Evolutionary conservation across 2,888 invertebrate species (phyloP).

Genomic region (Orchestes rusci): DNA sequence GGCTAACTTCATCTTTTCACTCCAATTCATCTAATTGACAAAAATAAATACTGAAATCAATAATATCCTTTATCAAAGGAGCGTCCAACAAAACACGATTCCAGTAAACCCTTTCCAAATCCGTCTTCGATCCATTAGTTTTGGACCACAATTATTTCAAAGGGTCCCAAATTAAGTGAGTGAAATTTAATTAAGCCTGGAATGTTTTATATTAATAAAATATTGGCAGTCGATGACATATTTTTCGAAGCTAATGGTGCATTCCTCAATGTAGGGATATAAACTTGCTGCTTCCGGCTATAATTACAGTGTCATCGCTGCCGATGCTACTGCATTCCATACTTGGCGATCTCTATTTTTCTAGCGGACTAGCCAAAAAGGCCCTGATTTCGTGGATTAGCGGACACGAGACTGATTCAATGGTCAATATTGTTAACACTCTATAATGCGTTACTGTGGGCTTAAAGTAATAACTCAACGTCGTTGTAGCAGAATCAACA

Average conservation of each 20-base stretch:
- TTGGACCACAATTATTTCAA: constrained; percentile 16
- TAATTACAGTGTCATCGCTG: constrained; percentile 14
- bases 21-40: too few species aligned
- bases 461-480: constrained; percentile 43
- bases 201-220: constrained; percentile 29
- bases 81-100: not conserved
- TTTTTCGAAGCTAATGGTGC: constrained; percentile 32
- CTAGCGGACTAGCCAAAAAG: too few species aligned
- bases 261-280: constrained; percentile 36
- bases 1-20: too few species aligned
- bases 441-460: constrained; percentile 30
- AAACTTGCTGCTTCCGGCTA: constrained; percentile 14
- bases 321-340: too few species aligned
- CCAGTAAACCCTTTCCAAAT: constrained; percentile 5
- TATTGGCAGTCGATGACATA: constrained; percentile 30
- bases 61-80: too few species aligned
- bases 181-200: constrained; percentile 29
- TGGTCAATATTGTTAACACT: constrained; percentile 32
- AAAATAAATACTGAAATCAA: too few species aligned
- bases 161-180: constrained; percentile 17
- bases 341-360: constrained; percentile 26
- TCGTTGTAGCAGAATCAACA: constrained; percentile 45
- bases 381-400: too few species aligned
- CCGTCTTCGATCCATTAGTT: constrained; percentile 13
- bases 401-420: constrained; percentile 29